Evolutionary conservation across 2,888 invertebrate genomes (phyloP).

Genomic region (Phortica okadai): DNA sequence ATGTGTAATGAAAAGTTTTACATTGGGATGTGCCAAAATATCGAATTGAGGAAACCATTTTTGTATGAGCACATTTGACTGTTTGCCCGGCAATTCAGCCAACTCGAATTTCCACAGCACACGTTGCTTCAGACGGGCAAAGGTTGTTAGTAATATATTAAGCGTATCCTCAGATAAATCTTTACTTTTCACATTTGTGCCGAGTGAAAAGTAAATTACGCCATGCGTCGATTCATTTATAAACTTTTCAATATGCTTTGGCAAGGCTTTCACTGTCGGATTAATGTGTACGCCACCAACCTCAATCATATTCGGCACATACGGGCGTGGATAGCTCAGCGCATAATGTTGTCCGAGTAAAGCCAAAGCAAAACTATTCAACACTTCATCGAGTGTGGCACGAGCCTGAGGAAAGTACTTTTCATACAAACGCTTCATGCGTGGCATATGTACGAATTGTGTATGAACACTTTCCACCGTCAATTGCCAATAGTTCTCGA

Average conservation of each 20-base stretch:
- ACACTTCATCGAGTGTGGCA: slow-evolving; percentile 52
- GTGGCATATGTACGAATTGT: slow-evolving; percentile 59
- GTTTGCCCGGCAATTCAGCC: slow-evolving; percentile 46
- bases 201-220: slow-evolving; percentile 76
- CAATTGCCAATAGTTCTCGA: slow-evolving; percentile 62
- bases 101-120: slow-evolving; percentile 75
- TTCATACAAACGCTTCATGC: slow-evolving; percentile 55
- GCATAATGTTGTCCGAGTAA: slow-evolving; percentile 59
- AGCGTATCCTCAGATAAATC: slow-evolving; percentile 54
- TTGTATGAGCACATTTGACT: slow-evolving; percentile 60
- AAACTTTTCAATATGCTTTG: slow-evolving; percentile 68
- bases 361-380: slow-evolving; percentile 66
- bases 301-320: slow-evolving; percentile 70
- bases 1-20: slow-evolving; percentile 77
- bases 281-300: slow-evolving; percentile 71
- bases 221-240: slow-evolving; percentile 74
- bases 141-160: slow-evolving; percentile 53
- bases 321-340: slow-evolving; percentile 62
- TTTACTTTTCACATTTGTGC: slow-evolving; percentile 66
- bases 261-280: slow-evolving; percentile 56
- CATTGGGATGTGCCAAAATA: slow-evolving; percentile 74
- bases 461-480: slow-evolving; percentile 52
- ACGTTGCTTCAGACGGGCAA: slow-evolving; percentile 62
- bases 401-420: slow-evolving; percentile 63
- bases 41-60: slow-evolving; percentile 72